These are phyloP conservation scores for rabbit (Oryctolagus cuniculus) DNA, from an alignment of 2,113 vertebrate species.

Conservation along the genomic window mOryCun1.1 NC_091433.1:108264501-108265000, in stretches of 20 bases:
- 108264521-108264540: not conserved
- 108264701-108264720: conserved; percentile 37
- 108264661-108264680: not conserved
- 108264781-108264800: not conserved
- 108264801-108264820: not conserved
- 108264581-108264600: not conserved
- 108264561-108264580: not conserved
- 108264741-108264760: conserved; percentile 25
- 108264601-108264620: not conserved
- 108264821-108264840: conserved; percentile 29
- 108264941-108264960: conserved; percentile 34
- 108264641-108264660: conserved; percentile 36
- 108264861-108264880: conserved; percentile 67
- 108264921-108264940: not conserved
- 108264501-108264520: not conserved
- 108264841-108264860: conserved; percentile 76
- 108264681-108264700: conserved; percentile 48
- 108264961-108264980: conserved; percentile 46
- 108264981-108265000: conserved; percentile 63
- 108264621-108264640: not conserved
- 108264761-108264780: not conserved
- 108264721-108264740: conserved; percentile 49
- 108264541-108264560: not conserved
- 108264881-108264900: conserved; percentile 56
- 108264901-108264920: not conserved